Base-by-base conservation (phyloP, 2,797 vertebrate genomes). In the Epinephelus coioides region DNA sequence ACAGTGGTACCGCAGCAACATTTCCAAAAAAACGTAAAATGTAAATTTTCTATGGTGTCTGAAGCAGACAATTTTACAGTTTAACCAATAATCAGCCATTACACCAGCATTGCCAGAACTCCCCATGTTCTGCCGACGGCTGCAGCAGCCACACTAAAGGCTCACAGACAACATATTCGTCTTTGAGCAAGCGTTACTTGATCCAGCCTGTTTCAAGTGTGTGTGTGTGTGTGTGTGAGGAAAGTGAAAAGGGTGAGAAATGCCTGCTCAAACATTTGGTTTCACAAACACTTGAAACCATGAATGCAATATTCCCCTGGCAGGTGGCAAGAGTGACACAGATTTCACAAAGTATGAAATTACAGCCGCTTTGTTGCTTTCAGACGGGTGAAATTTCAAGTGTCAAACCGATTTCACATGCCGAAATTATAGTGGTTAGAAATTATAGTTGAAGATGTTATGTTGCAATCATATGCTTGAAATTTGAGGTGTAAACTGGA, bases 331-430 rank as follows among this genome's bases (percentile, higher is more conserved):
- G 1, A 56, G 54, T 4, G 25, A 69, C 47, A 47, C 18, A 17
- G 55, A 66, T 74, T 83, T 75, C 34, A 64, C 69, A 54, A 80
- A 76, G 73, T 73, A 57, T 79, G 61, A 82, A 86, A 84, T 82
- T 80, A 64, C 63, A 85, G 77, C 69, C 49, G 10, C 40, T 30
- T 63, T 78, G 66, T 59, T 55, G 65, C 57, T 67, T 71, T 83
- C 54, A 69, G 55, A 34, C 0, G 19, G 44, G 50, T 49, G 47
- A 49, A 49, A 49, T 49, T 21, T 53, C 7, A 67, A 40, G n/a
- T 8, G 9, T 67, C 34, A 12, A 54, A 17, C 15, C 21, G 49
- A 53, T 54, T 67, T 67, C 10, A 10, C 43, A 25, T n/a, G 51
- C 47, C 18, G 11, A 73, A 82, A 86, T 86, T 40, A 79, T 10